Percentiles rank a stretch among this genome's conserved stretches.
phyloP scores from a whole-genome alignment of 2,797 vertebrate species.

The Harpagifer antarcticus region DNA sequence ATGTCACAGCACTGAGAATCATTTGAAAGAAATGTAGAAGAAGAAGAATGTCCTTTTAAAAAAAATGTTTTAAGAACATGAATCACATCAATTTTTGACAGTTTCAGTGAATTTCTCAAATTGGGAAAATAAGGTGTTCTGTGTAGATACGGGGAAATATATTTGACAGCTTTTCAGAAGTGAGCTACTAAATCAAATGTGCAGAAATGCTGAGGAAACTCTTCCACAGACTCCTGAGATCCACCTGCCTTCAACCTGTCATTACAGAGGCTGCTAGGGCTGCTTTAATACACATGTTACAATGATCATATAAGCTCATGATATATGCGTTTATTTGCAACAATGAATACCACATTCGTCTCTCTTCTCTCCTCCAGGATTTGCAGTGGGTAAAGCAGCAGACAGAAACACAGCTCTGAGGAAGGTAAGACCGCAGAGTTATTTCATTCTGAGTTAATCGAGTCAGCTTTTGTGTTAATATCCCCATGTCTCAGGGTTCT shows the following conservation, averaged over 20 bases:
- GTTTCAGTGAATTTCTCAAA: constrained; percentile 1
- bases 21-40: not conserved
- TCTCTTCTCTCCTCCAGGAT: constrained; percentile 83
- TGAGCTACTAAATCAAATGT: not conserved
- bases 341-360: not conserved
- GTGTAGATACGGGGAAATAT: not conserved
- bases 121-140: not conserved
- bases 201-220: constrained; percentile 8
- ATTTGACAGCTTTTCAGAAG: constrained; percentile 27
- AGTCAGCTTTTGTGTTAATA: too few species aligned
- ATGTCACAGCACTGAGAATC: too few species aligned
- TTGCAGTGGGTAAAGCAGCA: constrained; percentile 92
- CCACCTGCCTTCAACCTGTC: not conserved
- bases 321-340: not conserved
- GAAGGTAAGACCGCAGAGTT: constrained; percentile 80
- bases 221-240: constrained; percentile 2
- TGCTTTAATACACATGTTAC: not conserved
- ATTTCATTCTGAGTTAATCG: too few species aligned
- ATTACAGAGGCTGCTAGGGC: too few species aligned
- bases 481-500: too few species aligned
- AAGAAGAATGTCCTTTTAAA: too few species aligned
- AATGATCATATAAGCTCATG: not conserved
- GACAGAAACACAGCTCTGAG: constrained; percentile 90
- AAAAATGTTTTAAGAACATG: not conserved
- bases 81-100: not conserved